Evolutionary conservation across 2,797 vertebrate species (phyloP).

Genomic region (Triplophysa bombifrons): DNA sequence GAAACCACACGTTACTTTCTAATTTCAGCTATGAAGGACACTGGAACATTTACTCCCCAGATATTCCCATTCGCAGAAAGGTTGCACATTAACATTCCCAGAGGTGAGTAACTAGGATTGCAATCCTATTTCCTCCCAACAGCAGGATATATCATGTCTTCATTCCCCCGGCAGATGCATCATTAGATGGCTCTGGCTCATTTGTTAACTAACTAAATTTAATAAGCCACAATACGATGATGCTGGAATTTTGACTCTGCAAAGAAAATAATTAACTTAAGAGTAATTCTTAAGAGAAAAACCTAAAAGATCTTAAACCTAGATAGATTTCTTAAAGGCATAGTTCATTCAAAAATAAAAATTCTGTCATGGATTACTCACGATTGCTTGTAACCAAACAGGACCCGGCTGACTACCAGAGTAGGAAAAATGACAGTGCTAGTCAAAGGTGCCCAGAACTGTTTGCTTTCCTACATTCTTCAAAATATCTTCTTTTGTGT

Average conservation of each 20-base stretch:
- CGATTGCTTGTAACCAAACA: no score
- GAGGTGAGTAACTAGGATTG: background rate
- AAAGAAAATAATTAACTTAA: no score
- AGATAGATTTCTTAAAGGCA: no score
- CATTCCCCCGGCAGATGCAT: background rate
- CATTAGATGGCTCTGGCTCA: background rate
- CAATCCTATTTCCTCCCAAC: background rate
- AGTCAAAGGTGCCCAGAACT: no score
- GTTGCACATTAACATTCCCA: conserved; percentile 16
- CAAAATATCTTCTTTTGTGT: no score
- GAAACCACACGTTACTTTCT: conserved; percentile 1
- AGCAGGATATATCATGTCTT: background rate
- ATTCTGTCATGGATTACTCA: no score
- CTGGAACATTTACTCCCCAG: conserved; percentile 10
- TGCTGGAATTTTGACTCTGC: background rate
- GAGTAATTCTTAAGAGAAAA: no score
- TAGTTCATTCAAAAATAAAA: no score
- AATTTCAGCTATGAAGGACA: conserved; percentile 12
- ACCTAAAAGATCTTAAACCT: no score
- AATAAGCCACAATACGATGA: background rate
- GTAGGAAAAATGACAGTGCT: no score
- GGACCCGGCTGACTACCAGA: no score
- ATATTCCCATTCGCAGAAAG: background rate
- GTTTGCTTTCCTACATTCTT: no score
- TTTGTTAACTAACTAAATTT: background rate